Evolutionary conservation across 2,113 vertebrate species (phyloP).

Genomic region (Podarcis raffonei): DNA sequence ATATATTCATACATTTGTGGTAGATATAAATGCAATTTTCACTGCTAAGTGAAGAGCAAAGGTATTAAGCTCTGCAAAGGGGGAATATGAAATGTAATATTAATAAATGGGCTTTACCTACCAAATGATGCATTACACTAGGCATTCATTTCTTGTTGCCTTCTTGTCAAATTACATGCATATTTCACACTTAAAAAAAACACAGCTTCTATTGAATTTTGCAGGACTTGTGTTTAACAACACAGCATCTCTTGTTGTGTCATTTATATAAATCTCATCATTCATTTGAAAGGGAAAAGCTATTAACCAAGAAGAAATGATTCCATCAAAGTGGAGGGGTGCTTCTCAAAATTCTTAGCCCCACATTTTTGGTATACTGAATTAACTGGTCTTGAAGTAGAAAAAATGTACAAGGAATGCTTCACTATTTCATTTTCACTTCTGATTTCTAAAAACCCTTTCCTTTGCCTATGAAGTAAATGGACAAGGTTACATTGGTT

Average conservation of each 20-base stretch:
- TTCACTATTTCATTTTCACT: too few species aligned
- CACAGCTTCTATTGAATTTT: neutral
- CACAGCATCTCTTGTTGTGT: neutral
- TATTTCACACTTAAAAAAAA: slow-evolving; percentile 1
- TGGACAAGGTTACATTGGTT: neutral
- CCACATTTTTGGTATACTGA: neutral
- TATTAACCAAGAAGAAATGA: neutral
- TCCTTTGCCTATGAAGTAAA: neutral
- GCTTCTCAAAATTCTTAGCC: neutral
- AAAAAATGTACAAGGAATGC: neutral
- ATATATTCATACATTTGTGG: slow-evolving; percentile 13
- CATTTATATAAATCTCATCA: neutral
- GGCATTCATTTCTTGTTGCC: neutral
- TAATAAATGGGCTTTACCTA: slow-evolving; percentile 44
- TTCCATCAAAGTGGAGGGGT: neutral
- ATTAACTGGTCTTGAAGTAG: neutral
- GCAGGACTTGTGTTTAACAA: neutral
- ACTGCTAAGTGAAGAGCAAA: slow-evolving; percentile 38
- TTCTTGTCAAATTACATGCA: slow-evolving; percentile 8
- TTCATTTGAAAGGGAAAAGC: neutral
- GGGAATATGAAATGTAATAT: slow-evolving; percentile 41
- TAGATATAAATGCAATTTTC: slow-evolving; percentile 46
- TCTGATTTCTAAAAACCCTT: too few species aligned
- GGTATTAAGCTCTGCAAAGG: slow-evolving; percentile 39
- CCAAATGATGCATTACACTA: neutral